Conservation (phyloP, 2,888 invertebrate genomes). For the Morpho deidamia region DNA sequence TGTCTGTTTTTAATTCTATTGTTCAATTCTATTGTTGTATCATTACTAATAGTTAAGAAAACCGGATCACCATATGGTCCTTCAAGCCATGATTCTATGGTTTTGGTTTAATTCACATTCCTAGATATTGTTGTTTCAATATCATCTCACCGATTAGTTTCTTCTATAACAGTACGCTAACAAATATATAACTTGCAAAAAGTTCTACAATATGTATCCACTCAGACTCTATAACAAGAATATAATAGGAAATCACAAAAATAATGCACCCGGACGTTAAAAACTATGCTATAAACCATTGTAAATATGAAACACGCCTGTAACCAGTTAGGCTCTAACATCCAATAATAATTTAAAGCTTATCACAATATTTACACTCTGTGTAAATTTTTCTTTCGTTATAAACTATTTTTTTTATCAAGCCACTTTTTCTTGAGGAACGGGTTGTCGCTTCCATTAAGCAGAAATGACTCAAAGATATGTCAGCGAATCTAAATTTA, state of each 20-base stretch:
- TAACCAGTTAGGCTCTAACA: conserved; percentile 38
- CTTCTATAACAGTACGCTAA: background rate
- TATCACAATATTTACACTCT: conserved; percentile 57
- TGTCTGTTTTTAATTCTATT: too few relatives aligned
- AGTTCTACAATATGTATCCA: conserved; percentile 10
- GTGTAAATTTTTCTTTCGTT: conserved; percentile 41
- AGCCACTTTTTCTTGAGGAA: conserved; percentile 6
- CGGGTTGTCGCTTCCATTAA: conserved; percentile 27
- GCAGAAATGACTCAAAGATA: conserved; percentile 15
- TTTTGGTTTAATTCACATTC: too few relatives aligned
- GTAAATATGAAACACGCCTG: conserved; percentile 44
- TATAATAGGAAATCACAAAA: conserved; percentile 54
- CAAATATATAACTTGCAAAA: conserved; percentile 13
- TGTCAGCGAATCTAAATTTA: conserved; percentile 23
- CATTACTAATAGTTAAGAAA: too few relatives aligned
- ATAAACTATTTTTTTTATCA: conserved; percentile 9
- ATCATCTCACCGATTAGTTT: background rate
- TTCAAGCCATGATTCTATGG: too few relatives aligned
- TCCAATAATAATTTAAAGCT: conserved; percentile 75
- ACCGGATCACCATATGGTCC: too few relatives aligned
- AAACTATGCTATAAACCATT: conserved; percentile 29
- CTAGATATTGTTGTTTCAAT: background rate
- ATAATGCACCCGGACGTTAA: conserved; percentile 60
- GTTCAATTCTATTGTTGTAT: too few relatives aligned
- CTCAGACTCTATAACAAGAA: conserved; percentile 37